These are phyloP conservation scores for Formicarius rufipectus DNA, from an alignment of 2,113 vertebrate genomes.

Conservation along the genomic window DNA sequence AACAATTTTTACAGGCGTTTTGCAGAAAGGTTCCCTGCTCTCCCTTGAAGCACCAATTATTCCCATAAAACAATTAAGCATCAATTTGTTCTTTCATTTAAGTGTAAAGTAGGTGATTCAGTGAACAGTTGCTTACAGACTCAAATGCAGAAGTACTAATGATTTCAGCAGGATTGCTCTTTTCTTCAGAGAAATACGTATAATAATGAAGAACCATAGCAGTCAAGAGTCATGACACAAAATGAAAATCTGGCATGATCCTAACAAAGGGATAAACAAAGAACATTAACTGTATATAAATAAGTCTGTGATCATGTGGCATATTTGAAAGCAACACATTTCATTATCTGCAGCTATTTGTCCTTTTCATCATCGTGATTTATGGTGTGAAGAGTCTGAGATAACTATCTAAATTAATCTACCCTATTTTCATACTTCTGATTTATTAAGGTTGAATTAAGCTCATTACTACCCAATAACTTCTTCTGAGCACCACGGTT, in stretches of 20 bases:
- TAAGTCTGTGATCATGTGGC: background rate
- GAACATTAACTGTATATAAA: background rate
- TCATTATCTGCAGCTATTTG: background rate
- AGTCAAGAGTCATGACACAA: background rate
- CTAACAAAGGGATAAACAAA: background rate
- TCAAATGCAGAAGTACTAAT: background rate
- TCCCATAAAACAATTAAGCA: background rate
- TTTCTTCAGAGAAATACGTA: background rate
- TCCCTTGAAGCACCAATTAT: constrained; percentile 3
- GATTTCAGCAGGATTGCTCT: background rate
- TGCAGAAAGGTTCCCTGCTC: background rate
- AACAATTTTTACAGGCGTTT: background rate
- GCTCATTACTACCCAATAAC: constrained; percentile 30
- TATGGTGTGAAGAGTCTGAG: background rate
- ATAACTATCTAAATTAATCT: background rate
- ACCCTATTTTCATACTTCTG: background rate
- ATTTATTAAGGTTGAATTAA: constrained; percentile 59
- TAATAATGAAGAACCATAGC: background rate
- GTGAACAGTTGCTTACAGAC: background rate
- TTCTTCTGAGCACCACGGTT: constrained; percentile 60
- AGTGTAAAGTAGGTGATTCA: background rate
- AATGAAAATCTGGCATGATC: background rate
- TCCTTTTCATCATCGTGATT: background rate
- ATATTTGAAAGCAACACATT: background rate
- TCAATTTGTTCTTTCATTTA: background rate